Evolutionary conservation across 2,797 vertebrate genomes (phyloP), one percentile per base, ranked within the genome.

Genomic region (Parauchenoglanis ngamensis): DNA sequence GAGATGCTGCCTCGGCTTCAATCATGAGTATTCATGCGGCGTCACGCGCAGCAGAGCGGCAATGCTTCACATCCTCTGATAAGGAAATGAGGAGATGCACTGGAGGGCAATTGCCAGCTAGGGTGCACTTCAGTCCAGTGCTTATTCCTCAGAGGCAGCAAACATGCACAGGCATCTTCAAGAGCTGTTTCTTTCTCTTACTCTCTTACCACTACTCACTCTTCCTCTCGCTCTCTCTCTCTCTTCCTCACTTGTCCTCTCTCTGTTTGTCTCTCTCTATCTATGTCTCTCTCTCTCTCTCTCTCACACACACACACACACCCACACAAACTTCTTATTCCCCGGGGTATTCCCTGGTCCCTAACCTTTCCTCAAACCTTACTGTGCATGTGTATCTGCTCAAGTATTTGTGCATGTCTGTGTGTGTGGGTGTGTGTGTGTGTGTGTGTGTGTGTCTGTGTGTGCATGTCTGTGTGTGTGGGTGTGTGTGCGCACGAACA

Each of bases 1-100:
- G 88, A 87, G 87, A 89, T 85, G 73, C 83, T 10, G 23, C 70
- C 77, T 63, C 56, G 83, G 78, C 46, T 31, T 63, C 57, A 89
- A 78, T 87, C 77, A 86, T 86, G 73, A 86, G 90, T 90, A 86
- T 90, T 86, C 90, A 85, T 76, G 81, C 84, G 57, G 87, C 81
- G 79, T 89, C 88, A 73, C 85, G 68, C 7, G 15, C 35, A 25
- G 85, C 78, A 44, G 75, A 68, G 73, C 72, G 15, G 57, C 83
- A 65, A 83, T 59, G 81, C 78, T 56, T 72, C 65, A 83, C 86
- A 61, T 86, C 79, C 86, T 83, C 72, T 78, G 88, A 87, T 89
- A 87, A 89, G 86, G 79, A 89, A 77, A 87, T 82, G 86, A 84
- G 84, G 46, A 87, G 84, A 85, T 85, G 75, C 76, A 85, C 57